These are phyloP conservation scores for Euspilapteryx auroguttella DNA, from an alignment of 2,888 invertebrate species.

Conservation along the genomic window DNA sequence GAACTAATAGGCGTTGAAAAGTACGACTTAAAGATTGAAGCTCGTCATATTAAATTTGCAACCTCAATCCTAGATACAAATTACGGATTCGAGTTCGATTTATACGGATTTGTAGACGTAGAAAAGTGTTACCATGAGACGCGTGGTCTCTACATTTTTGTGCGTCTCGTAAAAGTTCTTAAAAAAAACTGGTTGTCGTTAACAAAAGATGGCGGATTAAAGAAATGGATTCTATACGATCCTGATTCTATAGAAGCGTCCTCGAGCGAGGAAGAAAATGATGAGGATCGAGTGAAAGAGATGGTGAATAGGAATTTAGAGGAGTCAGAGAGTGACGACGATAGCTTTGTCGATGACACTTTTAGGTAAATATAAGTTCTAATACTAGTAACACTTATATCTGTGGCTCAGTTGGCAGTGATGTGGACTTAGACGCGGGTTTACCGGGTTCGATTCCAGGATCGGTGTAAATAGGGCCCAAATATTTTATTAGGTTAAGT, in stretches of 20 bases:
- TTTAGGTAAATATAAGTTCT: no score
- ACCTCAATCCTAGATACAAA: constrained; percentile 17
- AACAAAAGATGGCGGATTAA: constrained; percentile 15
- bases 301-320: no score
- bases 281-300: no score
- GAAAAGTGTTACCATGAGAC: constrained; percentile 19
- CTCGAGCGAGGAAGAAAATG: constrained; percentile 24
- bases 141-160: constrained; percentile 35
- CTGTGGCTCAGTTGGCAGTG: no score
- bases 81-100: constrained; percentile 32
- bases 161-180: constrained; percentile 24
- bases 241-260: constrained; percentile 19
- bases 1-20: constrained; percentile 24
- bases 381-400: no score
- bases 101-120: constrained; percentile 30
- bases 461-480: no score
- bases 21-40: constrained; percentile 24
- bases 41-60: constrained; percentile 21
- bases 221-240: constrained; percentile 25
- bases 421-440: no score
- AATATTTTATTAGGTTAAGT: no score
- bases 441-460: no score
- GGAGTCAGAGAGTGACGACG: no score
- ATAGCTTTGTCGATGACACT: no score
- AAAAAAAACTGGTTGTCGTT: constrained; percentile 30